phyloP scores from a whole-genome alignment of 2,113 vertebrate genomes.

The Serilophus lunatus region DNA sequence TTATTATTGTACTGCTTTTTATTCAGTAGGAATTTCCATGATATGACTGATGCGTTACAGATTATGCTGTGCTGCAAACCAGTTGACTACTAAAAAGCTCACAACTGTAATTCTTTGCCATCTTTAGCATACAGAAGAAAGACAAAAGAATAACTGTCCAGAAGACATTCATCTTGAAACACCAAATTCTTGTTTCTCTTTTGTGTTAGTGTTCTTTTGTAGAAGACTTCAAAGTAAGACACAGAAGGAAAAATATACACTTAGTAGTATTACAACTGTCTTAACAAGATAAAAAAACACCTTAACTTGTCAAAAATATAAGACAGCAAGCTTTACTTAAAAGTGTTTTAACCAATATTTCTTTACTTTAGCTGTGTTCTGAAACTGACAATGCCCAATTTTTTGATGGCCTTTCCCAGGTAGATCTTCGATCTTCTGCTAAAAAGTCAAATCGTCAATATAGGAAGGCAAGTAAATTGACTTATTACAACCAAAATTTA shows the following conservation, averaged over 20 bases:
- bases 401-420: not conserved
- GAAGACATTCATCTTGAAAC: constrained; percentile 56
- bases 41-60: not conserved
- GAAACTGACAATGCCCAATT: not conserved
- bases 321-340: not conserved
- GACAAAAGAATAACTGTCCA: not conserved
- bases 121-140: constrained; percentile 57
- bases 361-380: not conserved
- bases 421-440: not conserved
- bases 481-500: not conserved
- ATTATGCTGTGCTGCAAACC: not conserved
- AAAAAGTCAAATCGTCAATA: not conserved
- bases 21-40: not conserved
- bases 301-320: not conserved
- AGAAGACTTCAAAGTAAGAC: not conserved
- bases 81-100: constrained; percentile 63
- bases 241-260: not conserved
- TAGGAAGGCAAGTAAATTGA: not conserved
- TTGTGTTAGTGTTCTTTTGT: not conserved
- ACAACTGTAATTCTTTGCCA: constrained; percentile 56
- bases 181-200: constrained; percentile 43
- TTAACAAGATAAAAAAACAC: not conserved
- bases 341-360: not conserved
- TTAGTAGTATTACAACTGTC: not conserved
- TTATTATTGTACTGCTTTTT: constrained; percentile 70